phyloP scores from a whole-genome alignment of 2,797 vertebrate genomes.

The Pseudotriccus pelzelni region DNA sequence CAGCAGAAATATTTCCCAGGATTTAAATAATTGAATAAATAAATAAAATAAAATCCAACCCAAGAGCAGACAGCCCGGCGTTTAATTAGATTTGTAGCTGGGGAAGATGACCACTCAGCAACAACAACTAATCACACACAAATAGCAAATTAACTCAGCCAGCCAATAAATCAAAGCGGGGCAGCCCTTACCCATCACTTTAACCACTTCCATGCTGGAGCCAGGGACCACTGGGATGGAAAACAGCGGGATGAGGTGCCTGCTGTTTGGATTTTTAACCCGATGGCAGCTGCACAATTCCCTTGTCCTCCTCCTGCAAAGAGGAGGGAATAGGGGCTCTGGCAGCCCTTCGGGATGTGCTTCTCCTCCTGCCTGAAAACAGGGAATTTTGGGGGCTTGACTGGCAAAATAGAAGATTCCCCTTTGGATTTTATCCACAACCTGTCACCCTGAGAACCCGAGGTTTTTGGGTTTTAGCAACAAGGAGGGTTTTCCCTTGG shows the following conservation, averaged over 20 bases:
- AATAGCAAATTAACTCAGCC: conserved; percentile 34
- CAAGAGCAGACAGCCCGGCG: neutral
- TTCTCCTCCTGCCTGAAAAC: neutral
- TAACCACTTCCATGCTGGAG: neutral
- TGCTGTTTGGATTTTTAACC: neutral
- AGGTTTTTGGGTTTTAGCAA: rapidly evolving
- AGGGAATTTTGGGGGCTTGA: rapidly evolving
- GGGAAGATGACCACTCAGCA: conserved; percentile 50
- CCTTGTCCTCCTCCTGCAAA: neutral
- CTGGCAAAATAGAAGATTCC: rapidly evolving
- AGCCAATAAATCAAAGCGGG: conserved; percentile 1
- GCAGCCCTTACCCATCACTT: neutral
- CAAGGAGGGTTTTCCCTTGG: neutral
- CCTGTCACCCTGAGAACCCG: neutral
- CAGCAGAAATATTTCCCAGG: neutral
- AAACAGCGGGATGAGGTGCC: neutral
- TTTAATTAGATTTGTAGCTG: conserved; percentile 33
- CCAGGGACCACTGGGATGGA: neutral
- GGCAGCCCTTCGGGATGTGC: rapidly evolving
- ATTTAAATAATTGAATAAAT: neutral
- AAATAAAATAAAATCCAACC: neutral
- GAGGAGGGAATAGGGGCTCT: rapidly evolving
- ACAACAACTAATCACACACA: neutral
- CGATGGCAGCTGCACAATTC: neutral
- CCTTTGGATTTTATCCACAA: neutral